Evolutionary conservation across 1,140 invertebrate species (phyloP).

Genomic region (Berghia stephanieae): DNA sequence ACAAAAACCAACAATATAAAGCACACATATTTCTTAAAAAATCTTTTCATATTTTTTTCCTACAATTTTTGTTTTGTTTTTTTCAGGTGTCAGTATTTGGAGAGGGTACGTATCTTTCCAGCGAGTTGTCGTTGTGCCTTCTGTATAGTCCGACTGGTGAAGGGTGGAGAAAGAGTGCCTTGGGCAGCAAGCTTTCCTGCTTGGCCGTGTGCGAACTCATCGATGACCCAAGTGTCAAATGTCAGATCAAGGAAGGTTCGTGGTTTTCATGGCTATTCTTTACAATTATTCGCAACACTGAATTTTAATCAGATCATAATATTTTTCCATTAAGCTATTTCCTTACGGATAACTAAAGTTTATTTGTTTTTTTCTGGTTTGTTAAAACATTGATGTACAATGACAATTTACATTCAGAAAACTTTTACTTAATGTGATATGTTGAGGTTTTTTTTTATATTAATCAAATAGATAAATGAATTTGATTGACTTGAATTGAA

Average conservation of each 20-base stretch:
- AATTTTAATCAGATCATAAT: neutral
- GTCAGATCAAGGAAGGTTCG: slow-evolving; percentile 54
- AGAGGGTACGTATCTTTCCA: slow-evolving; percentile 79
- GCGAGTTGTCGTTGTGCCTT: slow-evolving; percentile 77
- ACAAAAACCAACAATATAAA: too few species aligned
- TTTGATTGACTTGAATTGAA: too few species aligned
- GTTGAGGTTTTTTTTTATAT: too few species aligned
- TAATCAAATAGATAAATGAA: too few species aligned
- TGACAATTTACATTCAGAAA: too few species aligned
- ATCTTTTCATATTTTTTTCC: too few species aligned
- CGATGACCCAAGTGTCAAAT: slow-evolving; percentile 74
- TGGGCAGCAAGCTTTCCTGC: slow-evolving; percentile 79
- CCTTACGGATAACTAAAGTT: too few species aligned
- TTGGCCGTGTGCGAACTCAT: slow-evolving; percentile 83
- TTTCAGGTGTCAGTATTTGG: slow-evolving; percentile 77
- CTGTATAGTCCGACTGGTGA: slow-evolving; percentile 76
- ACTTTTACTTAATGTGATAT: too few species aligned
- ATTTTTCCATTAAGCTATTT: neutral
- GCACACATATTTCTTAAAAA: too few species aligned
- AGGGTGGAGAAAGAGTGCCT: slow-evolving; percentile 77
- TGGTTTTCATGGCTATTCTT: neutral
- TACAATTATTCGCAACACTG: neutral
- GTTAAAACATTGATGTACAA: too few species aligned
- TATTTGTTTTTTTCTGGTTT: too few species aligned
- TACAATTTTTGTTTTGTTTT: slow-evolving; percentile 24